A percentile compares a stretch with the other conserved stretches of the same genome.
Evolutionary conservation across 2,888 invertebrate genomes (phyloP).

Genomic region (Eueremaeus valkanovi): DNA sequence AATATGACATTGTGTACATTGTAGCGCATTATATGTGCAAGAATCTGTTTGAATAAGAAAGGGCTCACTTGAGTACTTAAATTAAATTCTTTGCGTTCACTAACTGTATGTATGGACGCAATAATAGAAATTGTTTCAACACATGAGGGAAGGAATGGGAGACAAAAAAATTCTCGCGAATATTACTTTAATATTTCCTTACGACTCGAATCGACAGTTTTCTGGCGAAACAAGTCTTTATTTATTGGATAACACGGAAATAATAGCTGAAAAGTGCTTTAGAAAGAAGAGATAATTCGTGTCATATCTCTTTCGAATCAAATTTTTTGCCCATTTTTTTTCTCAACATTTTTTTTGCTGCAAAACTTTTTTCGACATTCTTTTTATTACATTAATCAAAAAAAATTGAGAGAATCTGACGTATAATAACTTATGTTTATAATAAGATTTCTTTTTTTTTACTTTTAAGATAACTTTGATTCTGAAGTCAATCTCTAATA

Average conservation of each 20-base stretch:
- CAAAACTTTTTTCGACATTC: no score
- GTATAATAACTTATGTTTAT: no score
- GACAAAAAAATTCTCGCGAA: background rate
- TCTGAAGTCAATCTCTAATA: background rate
- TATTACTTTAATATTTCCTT: background rate
- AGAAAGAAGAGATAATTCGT: slow-evolving; percentile 1
- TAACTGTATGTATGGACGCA: no score
- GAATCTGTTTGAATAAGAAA: no score
- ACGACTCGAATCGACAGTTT: background rate
- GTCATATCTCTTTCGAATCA: background rate
- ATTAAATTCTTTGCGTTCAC: no score
- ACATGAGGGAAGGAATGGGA: background rate
- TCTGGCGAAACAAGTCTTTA: background rate
- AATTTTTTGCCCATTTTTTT: background rate
- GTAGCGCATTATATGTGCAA: no score
- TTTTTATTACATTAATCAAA: no score
- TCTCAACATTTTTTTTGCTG: background rate
- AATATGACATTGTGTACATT: no score
- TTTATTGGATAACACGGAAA: background rate
- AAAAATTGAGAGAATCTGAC: no score
- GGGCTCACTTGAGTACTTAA: no score
- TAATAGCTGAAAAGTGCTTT: background rate
- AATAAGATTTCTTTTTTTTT: no score
- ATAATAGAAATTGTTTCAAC: no score
- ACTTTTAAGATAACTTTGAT: background rate